Evolutionary conservation across 2,113 vertebrate genomes (phyloP), one percentile per base, ranked within the genome.

Genomic region (Chaenogobius annularis): DNA sequence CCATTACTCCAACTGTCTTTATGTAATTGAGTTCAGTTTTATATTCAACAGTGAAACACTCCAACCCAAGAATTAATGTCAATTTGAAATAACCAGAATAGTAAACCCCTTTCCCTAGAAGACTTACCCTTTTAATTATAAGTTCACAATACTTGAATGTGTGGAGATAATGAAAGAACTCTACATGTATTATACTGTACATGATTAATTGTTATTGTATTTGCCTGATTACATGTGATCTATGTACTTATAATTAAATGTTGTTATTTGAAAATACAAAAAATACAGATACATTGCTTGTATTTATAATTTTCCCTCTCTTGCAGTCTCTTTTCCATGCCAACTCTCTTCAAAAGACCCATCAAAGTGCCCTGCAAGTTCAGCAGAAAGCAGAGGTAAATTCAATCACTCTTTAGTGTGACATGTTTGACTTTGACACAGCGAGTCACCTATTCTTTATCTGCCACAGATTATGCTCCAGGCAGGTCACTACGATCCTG

Each of bases 311-410:
- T 22, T 19, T 50, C 13, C 15, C 59, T 43, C 59, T 70, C 70
- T 44, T 59, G 5, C 92, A 98, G 97, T 99, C 97, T 90, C 95
- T 98, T 83, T 99, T 99, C 92, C 97, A 98, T 72, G 97, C 97
- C 78, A 98, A 95, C 93, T 98, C 96, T 77, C 96, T 99, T 70
- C 98, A 99, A 94, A 98, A 99, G 93, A 99, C 98, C 7, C 98
- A 99, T 87, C 97, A 99, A 93, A 98, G 97, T 5, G 97, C 98
- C 56, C 94, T 98, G 82, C 98, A 98, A 92, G 97, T 98, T 1
- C 98, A 99, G 89, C 97, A 99, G 81, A 98, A 98, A 79, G 98
- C 97, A 0, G 97, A 98, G 85, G 95, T 95, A 1, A 68, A 10
- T 7, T 14, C 2, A 17, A 7, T 26, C 5, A 23, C 0, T 59